These are phyloP conservation scores for Cygnus atratus DNA, from an alignment of 2,113 vertebrate species.

Conservation along the genomic window DNA sequence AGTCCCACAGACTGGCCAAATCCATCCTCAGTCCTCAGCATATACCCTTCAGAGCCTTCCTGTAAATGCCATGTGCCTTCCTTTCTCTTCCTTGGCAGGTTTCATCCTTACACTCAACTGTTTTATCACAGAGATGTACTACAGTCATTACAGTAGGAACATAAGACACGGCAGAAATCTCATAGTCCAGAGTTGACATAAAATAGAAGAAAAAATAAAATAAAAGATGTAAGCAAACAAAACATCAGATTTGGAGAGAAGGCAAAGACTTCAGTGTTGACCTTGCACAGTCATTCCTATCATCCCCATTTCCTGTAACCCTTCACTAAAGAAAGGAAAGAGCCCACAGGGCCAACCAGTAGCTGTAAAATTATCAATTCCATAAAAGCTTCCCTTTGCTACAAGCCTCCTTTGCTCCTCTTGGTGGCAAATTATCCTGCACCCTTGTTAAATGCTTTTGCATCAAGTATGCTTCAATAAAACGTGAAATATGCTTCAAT, in stretches of 20 bases:
- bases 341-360: neutral
- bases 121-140: neutral
- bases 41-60: fast-evolving
- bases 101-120: fast-evolving
- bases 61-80: neutral
- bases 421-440: neutral
- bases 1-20: neutral
- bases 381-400: neutral
- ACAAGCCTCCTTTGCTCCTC: neutral
- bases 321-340: neutral
- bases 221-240: neutral
- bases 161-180: neutral
- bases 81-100: fast-evolving
- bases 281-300: neutral
- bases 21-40: neutral
- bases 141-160: neutral
- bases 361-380: neutral
- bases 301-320: neutral
- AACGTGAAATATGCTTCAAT: neutral
- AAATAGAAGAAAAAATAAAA: neutral
- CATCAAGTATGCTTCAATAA: neutral
- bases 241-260: neutral
- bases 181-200: neutral
- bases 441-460: slow-evolving; percentile 3
- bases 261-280: neutral